Evolutionary conservation across 2,113 vertebrate species (phyloP), one percentile per base, ranked within the genome.

Genomic region (Eptatretus burgeri): DNA sequence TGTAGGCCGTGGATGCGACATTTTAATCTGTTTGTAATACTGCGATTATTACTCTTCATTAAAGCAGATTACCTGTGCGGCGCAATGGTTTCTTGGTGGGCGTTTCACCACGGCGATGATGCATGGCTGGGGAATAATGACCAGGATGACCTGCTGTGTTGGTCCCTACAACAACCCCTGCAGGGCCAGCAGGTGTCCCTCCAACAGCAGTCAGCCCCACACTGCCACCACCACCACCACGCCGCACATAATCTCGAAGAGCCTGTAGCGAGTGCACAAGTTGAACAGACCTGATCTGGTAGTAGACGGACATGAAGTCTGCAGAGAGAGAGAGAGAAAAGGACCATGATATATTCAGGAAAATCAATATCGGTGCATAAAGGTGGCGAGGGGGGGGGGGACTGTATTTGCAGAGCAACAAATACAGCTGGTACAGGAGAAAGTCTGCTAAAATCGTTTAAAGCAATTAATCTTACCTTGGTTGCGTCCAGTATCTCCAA

Each of bases 301-400:
- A 98, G 77, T 93, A 98, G 52, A 98, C 89, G 18, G 83, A 95
- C 91, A 98, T 95, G 74, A 94, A 95, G 69, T 98, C 91, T 98
- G 76, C 9, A 64, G 67, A 64, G 62, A 73, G 9, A 17, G 62
- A n/a, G 18, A 10, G 62, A 49, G 27, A 41, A 18, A 64, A 18
- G 14, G 41, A 60, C 41, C 49, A 56, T 12, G 10, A 20, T 19
- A 16, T 27, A 64, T 11, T 65, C 17, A 67, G 20, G 52, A 52
- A 64, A 60, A 60, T 16, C 53, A 60, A 60, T 18, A 60, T 60
- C 2, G 18, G 14, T 18, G 14, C 14, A 16, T 51, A 64, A 19
- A 63, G 14, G n/a, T n/a, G n/a, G n/a, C n/a, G n/a, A n/a, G n/a
- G n/a, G n/a, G n/a, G n/a, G n/a, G n/a, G n/a, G n/a, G n/a, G 49